A percentile compares a stretch with the other conserved stretches of the same genome.
These are phyloP conservation scores for Eristalinus sepulchralis DNA, from an alignment of 2,888 invertebrate species.

Conservation along the genomic window DNA sequence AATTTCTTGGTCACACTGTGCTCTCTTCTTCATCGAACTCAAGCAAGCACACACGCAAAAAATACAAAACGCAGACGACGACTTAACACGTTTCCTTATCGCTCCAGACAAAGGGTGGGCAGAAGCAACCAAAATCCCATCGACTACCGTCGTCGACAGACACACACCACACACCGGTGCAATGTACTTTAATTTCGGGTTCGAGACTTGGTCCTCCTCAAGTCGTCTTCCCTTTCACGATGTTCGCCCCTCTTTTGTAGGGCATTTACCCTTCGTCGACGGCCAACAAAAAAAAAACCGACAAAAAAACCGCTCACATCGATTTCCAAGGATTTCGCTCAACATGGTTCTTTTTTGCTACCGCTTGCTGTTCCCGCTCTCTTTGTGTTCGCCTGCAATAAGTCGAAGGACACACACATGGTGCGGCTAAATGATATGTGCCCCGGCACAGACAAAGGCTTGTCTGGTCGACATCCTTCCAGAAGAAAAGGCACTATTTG, in stretches of 20 bases:
- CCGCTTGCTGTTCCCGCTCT: slow-evolving; percentile 2
- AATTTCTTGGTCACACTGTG: neutral
- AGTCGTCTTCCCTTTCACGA: neutral
- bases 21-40: neutral
- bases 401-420: slow-evolving; percentile 55
- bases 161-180: slow-evolving; percentile 27
- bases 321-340: slow-evolving; percentile 51
- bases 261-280: slow-evolving; percentile 56
- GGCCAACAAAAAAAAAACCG: neutral
- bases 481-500: neutral
- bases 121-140: slow-evolving; percentile 19
- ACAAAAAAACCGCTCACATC: slow-evolving; percentile 39
- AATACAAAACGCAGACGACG: neutral
- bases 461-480: slow-evolving; percentile 52
- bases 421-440: slow-evolving; percentile 48
- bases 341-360: neutral
- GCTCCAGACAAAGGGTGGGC: slow-evolving; percentile 41
- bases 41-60: neutral
- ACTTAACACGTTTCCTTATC: slow-evolving; percentile 55
- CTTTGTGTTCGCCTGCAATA: slow-evolving; percentile 32
- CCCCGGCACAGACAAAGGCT: slow-evolving; percentile 41
- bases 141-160: slow-evolving; percentile 13
- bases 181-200: slow-evolving; percentile 59
- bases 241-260: slow-evolving; percentile 24
- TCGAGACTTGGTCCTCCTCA: neutral